phyloP scores from a whole-genome alignment of 2,888 invertebrate genomes.

The Drosophila merina region DNA sequence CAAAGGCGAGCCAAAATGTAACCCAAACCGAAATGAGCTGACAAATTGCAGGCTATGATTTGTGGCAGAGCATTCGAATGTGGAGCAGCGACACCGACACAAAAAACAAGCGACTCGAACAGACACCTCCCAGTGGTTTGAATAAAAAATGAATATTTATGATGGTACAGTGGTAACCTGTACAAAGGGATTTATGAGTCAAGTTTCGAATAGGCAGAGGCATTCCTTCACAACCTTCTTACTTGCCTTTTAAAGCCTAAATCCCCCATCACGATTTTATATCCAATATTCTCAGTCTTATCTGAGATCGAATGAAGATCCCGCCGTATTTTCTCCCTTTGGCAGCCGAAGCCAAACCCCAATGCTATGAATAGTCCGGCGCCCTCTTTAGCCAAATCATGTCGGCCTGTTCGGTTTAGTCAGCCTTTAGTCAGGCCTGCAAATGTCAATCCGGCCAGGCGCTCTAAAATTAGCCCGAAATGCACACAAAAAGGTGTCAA shows the following conservation, averaged over 20 bases:
- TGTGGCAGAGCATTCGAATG: constrained; percentile 56
- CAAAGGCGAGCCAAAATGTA: constrained; percentile 44
- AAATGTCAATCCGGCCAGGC: constrained; percentile 63
- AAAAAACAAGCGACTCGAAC: constrained; percentile 15
- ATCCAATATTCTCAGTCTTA: too few relatives aligned
- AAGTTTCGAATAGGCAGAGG: too few relatives aligned
- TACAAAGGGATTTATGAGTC: too few relatives aligned
- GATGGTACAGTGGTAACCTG: constrained; percentile 14
- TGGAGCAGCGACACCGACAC: constrained; percentile 43
- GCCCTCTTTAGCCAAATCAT: constrained; percentile 46
- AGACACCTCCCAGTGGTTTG: constrained; percentile 22
- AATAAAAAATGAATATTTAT: constrained; percentile 25
- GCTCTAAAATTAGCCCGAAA: constrained; percentile 63
- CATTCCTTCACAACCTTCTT: too few relatives aligned
- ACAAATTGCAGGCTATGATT: constrained; percentile 67
- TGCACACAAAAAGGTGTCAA: constrained; percentile 48
- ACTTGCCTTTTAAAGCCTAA: too few relatives aligned
- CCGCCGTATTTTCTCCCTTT: constrained; percentile 26
- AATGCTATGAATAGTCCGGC: constrained; percentile 59
- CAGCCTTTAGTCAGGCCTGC: constrained; percentile 48
- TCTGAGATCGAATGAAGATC: too few relatives aligned
- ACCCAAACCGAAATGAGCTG: constrained; percentile 60
- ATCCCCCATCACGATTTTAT: too few relatives aligned
- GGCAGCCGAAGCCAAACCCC: constrained; percentile 65
- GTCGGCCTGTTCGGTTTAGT: constrained; percentile 16